Evolutionary conservation across 2,888 invertebrate genomes (phyloP), one percentile per base, ranked within the genome.

Genomic region (Drosophila infuscata): DNA sequence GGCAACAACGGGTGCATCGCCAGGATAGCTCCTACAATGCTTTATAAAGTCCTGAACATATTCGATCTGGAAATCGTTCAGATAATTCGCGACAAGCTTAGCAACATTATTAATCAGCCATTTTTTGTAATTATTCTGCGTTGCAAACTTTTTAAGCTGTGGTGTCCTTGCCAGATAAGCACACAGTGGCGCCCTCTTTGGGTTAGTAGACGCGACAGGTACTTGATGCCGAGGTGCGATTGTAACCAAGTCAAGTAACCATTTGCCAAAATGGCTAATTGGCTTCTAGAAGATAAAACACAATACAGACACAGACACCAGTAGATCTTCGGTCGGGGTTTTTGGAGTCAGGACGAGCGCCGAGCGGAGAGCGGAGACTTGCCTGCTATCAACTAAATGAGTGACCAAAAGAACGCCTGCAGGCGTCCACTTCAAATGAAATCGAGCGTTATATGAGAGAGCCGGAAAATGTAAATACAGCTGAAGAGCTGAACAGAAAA

Each of bases 181-280:
- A 43, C 43, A 43, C 43, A n/a, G n/a, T 11, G 78, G 86, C 91
- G 92, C 90, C 86, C 82, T 76, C 80, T 81, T 63, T 91, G 89
- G 92, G 92, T 92, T 91, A 92, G 92, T 92, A 92, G 92, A 64
- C 77, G 74, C 56, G 5, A 6, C 4, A 2, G 32, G 35, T 66
- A 51, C 66, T 53, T 66, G 77, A 75, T 75, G 75, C 91, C 88
- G 82, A 92, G 91, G 92, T 91, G 92, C 90, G 89, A 91, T 89
- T 83, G 86, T 86, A 90, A 90, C 83, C 90, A 91, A 89, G 70
- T 30, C 36, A 41, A 36, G 32, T 12, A 36, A 20, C 41, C 11
- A 6, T n/a, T 17, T 15, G 15, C 15, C 25, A 29, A 43, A 41
- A 32, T 25, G 12, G 11, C 74, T 59, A n/a, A n/a, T 36, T 61